Evolutionary conservation across 2,888 invertebrate genomes (phyloP).

Genomic region (Eupelmus urozonus): DNA sequence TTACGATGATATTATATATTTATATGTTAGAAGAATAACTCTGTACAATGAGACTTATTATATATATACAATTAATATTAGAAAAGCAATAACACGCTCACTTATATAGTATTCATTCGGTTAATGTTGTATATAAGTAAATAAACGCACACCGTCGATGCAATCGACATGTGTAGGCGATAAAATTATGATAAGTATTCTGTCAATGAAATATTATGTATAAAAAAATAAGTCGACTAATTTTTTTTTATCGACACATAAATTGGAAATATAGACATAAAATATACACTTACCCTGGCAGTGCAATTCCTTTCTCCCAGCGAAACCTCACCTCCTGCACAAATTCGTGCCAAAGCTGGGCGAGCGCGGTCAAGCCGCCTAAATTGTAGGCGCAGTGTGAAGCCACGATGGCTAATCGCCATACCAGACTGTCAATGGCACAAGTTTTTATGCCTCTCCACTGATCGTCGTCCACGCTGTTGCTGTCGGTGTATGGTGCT

Average conservation of each 20-base stretch:
- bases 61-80: slow-evolving; percentile 24
- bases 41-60: slow-evolving; percentile 33
- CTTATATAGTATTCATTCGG: slow-evolving; percentile 40
- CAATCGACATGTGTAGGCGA: slow-evolving; percentile 27
- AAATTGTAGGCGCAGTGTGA: slow-evolving; percentile 86
- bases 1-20: slow-evolving; percentile 33
- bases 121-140: slow-evolving; percentile 42
- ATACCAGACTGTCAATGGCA: slow-evolving; percentile 86
- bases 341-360: slow-evolving; percentile 96
- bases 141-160: slow-evolving; percentile 19
- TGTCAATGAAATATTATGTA: slow-evolving; percentile 17
- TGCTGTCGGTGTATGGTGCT: slow-evolving; percentile 61
- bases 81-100: slow-evolving; percentile 33
- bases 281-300: slow-evolving; percentile 88
- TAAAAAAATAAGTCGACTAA: slow-evolving; percentile 21
- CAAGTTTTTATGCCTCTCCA: slow-evolving; percentile 85
- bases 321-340: slow-evolving; percentile 92
- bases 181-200: slow-evolving; percentile 26
- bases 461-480: slow-evolving; percentile 70
- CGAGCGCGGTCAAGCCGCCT: slow-evolving; percentile 86
- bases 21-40: slow-evolving; percentile 18
- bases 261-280: slow-evolving; percentile 38
- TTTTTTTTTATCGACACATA: slow-evolving; percentile 11
- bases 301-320: slow-evolving; percentile 88
- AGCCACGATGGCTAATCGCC: slow-evolving; percentile 87